A percentile compares a stretch with the other conserved stretches of the same genome.
phyloP scores from a whole-genome alignment of 1,140 invertebrate genomes.

The Philopotamus ludificatus region DNA sequence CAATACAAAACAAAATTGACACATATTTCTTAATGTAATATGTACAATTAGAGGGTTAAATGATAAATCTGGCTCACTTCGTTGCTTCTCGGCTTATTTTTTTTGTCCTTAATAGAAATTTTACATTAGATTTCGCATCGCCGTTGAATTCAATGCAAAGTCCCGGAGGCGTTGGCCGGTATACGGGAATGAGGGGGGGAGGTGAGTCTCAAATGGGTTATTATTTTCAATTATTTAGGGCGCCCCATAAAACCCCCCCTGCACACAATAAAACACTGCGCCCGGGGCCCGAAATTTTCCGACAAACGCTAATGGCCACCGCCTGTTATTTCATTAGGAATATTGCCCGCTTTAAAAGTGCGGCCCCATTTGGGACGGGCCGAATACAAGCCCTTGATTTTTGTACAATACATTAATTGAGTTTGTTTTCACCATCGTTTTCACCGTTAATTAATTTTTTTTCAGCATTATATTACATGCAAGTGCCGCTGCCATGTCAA shows the following conservation, averaged over 20 bases:
- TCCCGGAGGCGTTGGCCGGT: neutral
- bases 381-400: neutral
- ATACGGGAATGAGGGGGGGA: neutral
- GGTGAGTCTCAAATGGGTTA: constrained; percentile 17
- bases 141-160: neutral
- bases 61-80: too few species aligned
- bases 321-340: constrained; percentile 20
- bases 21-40: too few species aligned
- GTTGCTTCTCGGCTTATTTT: too few species aligned
- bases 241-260: constrained; percentile 9
- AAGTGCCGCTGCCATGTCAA: too few species aligned
- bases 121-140: too few species aligned
- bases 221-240: constrained; percentile 28
- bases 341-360: constrained; percentile 18
- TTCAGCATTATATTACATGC: too few species aligned
- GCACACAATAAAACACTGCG: constrained; percentile 4
- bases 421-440: too few species aligned
- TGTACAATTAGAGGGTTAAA: too few species aligned
- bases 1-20: too few species aligned
- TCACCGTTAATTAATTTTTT: too few species aligned
- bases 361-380: neutral
- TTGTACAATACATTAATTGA: neutral
- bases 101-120: too few species aligned
- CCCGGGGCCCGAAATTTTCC: neutral
- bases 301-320: constrained; percentile 17